Base-by-base conservation (phyloP, 2,113 vertebrate genomes). In the Halichoeres trimaculatus region DNA sequence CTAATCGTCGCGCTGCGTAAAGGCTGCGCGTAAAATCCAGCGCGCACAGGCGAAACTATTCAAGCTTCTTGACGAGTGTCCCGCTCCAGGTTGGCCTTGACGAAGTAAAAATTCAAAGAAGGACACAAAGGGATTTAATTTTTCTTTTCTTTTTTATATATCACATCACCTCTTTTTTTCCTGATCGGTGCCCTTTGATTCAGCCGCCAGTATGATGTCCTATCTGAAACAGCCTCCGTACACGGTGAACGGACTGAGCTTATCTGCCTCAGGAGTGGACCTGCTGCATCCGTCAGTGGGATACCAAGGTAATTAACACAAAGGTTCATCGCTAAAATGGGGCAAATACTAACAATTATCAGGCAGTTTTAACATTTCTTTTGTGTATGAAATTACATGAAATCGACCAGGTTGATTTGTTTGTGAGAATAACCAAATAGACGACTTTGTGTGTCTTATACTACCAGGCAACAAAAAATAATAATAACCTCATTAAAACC, bases 161-260 rank as follows among this genome's bases (percentile, higher is more conserved):
- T 63, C 55, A 61, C 35, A 16, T 56, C 62, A 52, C 47, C 69
- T 53, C 62, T 36, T 12, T 52, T 71, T 62, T 61, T 81, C 43
- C 77, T 70, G 78, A 40, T 76, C 36, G 85, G 73, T 79, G 45
- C 47, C 85, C 85, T 84, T 36, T 71, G 72, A 58, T 78, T 81
- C 90, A 89, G 94, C 94, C 85, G 94, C 96, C 95, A 98, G 94
- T 94, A 98, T 99, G 97, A 99, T 99, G 97, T 98, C 97, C 92
- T 99, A 99, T 95, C 93, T 98, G 90, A 99, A 99, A 94, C 97
- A 98, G 95, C 96, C 97, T 89, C 96, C 98, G 93, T 99, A 99
- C 50, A 95, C 97, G 82, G 96, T 99, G 92, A 99, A 99, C 93
- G 98, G 98, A 74, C 95, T 99, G 91, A 98, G 97, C 78, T 94